These are phyloP conservation scores for Callyntrura sp. DNA, from an alignment of 2,888 invertebrate species.

Conservation along the genomic window DNA sequence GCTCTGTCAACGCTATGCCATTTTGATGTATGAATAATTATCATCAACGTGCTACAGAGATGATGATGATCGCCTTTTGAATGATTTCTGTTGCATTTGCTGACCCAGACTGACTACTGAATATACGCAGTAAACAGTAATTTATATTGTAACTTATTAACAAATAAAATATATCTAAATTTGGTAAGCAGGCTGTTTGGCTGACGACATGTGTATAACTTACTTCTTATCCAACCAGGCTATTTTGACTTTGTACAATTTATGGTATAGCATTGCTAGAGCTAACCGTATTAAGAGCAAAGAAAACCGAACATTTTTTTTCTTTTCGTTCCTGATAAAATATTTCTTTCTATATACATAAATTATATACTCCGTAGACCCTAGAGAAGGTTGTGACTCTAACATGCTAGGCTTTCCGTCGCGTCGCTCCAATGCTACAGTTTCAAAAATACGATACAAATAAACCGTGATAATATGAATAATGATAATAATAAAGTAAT, in stretches of 20 bases:
- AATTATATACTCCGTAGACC: constrained; percentile 37
- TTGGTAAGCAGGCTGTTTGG: constrained; percentile 83
- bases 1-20: constrained; percentile 82
- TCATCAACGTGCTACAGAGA: constrained; percentile 68
- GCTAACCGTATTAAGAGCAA: constrained; percentile 62
- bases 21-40: constrained; percentile 77
- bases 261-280: constrained; percentile 80
- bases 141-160: constrained; percentile 55
- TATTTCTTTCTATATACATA: constrained; percentile 23
- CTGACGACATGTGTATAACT: constrained; percentile 81
- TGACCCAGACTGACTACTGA: constrained; percentile 68
- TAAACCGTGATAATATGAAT: not conserved
- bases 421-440: constrained; percentile 41
- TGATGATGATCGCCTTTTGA: constrained; percentile 71
- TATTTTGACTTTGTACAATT: constrained; percentile 56
- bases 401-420: constrained; percentile 44
- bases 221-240: constrained; percentile 63
- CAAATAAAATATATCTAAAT: constrained; percentile 64
- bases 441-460: constrained; percentile 15
- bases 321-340: constrained; percentile 42
- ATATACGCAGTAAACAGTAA: constrained; percentile 63
- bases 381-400: constrained; percentile 36
- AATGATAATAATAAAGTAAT: constrained; percentile 22
- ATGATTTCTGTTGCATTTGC: constrained; percentile 73
- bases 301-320: constrained; percentile 50